Conservation (phyloP, 2,888 invertebrate genomes). For the Temnothorax rugatulus region DNA sequence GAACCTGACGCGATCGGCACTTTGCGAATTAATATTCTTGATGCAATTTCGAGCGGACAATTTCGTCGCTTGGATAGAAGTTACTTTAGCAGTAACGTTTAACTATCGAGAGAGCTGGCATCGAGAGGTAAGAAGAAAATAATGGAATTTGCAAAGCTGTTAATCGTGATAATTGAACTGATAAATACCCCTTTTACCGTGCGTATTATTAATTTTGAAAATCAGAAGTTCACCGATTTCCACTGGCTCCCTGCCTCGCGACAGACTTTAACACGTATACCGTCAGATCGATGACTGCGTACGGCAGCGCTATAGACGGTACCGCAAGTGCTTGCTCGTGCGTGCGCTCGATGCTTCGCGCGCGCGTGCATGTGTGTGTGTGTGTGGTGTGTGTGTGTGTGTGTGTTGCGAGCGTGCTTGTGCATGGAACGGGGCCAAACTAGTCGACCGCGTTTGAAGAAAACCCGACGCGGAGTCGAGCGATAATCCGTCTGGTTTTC, state of each 20-base stretch:
- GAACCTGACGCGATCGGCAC: neutral
- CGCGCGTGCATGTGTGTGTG: neutral
- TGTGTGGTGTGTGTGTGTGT: neutral
- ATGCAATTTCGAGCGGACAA: neutral
- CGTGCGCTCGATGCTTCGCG: neutral
- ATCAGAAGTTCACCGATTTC: slow-evolving; percentile 1
- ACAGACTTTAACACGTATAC: slow-evolving; percentile 8
- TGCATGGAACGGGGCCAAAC: slow-evolving; percentile 62
- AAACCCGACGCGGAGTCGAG: slow-evolving; percentile 51
- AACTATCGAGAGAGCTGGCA: neutral
- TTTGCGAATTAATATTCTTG: slow-evolving; percentile 18
- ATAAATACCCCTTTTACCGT: neutral
- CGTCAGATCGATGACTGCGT: slow-evolving; percentile 47
- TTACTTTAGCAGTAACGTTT: neutral
- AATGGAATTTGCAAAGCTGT: neutral
- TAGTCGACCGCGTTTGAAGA: slow-evolving; percentile 54
- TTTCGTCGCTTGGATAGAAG: neutral
- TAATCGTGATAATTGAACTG: neutral
- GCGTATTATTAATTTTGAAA: slow-evolving; percentile 11
- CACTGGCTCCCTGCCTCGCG: neutral
- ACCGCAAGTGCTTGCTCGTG: slow-evolving; percentile 18
- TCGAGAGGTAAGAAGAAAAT: neutral
- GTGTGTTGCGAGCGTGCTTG: neutral
- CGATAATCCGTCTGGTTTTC: slow-evolving; percentile 46
- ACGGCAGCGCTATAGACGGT: slow-evolving; percentile 25